Evolutionary conservation across 2,113 vertebrate species (phyloP).

Genomic region (Odontesthes bonariensis): DNA sequence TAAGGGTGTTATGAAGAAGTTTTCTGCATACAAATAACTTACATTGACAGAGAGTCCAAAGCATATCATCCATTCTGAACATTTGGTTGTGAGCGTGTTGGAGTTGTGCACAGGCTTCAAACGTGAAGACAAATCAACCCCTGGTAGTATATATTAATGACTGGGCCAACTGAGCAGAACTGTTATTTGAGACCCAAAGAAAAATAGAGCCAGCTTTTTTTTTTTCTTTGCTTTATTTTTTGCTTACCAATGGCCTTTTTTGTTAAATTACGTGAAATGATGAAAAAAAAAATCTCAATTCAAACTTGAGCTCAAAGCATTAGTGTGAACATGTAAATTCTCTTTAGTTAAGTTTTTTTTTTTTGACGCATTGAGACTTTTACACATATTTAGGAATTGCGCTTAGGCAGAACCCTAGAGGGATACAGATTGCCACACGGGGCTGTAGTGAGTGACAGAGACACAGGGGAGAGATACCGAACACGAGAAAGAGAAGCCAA

Average conservation of each 20-base stretch:
- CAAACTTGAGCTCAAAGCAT: background rate
- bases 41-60: background rate
- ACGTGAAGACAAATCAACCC: too few relatives aligned
- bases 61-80: background rate
- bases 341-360: too few relatives aligned
- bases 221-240: too few relatives aligned
- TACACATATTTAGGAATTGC: background rate
- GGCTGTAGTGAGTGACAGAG: constrained; percentile 1
- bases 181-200: too few relatives aligned
- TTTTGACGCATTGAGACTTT: background rate
- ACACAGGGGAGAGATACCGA: background rate
- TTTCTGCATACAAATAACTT: background rate
- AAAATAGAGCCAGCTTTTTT: too few relatives aligned
- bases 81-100: too few relatives aligned
- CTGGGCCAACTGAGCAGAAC: too few relatives aligned
- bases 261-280: too few relatives aligned
- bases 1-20: background rate
- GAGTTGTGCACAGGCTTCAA: background rate
- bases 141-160: too few relatives aligned
- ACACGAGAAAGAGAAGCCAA: background rate
- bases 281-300: too few relatives aligned
- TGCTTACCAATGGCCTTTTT: too few relatives aligned
- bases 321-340: background rate
- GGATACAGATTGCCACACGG: background rate
- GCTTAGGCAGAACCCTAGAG: background rate